phyloP scores from a whole-genome alignment of 64 coral and sea anemone genomes.

The Montipora cactus region DNA sequence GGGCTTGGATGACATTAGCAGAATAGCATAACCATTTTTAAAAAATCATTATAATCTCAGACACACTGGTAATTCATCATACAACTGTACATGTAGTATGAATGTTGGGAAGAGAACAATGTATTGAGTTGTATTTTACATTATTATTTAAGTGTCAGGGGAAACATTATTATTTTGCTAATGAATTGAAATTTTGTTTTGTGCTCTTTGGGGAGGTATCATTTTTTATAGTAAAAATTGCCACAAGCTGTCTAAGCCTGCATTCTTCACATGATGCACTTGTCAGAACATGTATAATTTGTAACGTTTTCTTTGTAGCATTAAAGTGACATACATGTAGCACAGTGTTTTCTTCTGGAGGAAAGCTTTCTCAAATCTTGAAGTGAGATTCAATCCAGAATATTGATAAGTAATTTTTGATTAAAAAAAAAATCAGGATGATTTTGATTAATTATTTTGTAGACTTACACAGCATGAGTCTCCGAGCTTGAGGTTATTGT shows the following conservation, averaged over 20 bases:
- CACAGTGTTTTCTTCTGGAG: neutral
- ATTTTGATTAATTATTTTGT: neutral
- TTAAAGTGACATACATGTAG: neutral
- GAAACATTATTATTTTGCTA: no score
- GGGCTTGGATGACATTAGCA: no score
- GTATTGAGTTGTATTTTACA: no score
- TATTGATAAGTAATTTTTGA: no score
- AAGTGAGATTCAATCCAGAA: neutral
- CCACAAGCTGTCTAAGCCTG: neutral
- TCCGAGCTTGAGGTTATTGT: slow-evolving; percentile 2
- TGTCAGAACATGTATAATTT: neutral
- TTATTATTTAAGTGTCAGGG: no score
- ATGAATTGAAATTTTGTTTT: neutral
- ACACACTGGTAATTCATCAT: no score
- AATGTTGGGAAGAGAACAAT: no score
- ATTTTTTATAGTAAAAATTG: neutral
- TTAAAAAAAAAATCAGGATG: no score
- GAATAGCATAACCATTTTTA: no score
- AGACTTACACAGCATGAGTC: slow-evolving; percentile 10
- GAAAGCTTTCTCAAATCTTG: neutral
- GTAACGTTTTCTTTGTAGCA: neutral
- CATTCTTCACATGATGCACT: neutral
- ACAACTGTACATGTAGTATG: no score
- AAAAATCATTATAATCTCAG: no score
- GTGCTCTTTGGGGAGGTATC: neutral